Base-by-base conservation (phyloP, 2,797 vertebrate species). In the Graptemys geographica region DNA sequence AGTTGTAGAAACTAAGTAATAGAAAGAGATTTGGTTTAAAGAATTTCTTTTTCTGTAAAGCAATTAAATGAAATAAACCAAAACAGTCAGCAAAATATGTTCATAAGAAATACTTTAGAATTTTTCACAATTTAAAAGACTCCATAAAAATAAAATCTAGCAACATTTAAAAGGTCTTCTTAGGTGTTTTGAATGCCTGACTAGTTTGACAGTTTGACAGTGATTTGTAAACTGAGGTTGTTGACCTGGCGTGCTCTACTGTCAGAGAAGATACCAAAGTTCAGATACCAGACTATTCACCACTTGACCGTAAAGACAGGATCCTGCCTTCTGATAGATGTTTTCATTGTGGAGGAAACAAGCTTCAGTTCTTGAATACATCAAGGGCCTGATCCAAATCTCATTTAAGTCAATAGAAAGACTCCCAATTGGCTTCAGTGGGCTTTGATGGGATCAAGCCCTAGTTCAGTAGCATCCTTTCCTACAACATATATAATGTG, bases 251-350 rank as follows among this genome's bases (percentile, higher is more conserved):
- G 93, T 92, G 83, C 79, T 79, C 86, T 85, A 89, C 93, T 79
- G 93, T 82, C 11, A 13, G 95, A 94, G 95, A 90, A 90, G 92
- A 93, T 95, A 92, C 62, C 95, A 94, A 94, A 97, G 96, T 97
- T 96, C 96, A 96, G 86, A 18, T 90, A 92, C 91, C 87, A 88
- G 87, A 55, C 41, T 9, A 90, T 93, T 31, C 93, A 84, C 89
- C 51, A 5, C 90, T 92, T 87, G 81, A 95, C 81, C 81, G 57
- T 76, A 41, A 79, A 90, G 96, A 93, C 94, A 94, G 95, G 94
- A 96, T 96, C 94, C 81, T 47, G 84, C 90, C 88, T 52, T 31
- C 86, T 88, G 93, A 89, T 76, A 89, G 94, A 96, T 9, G 82
- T 74, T 93, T 92, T 84, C 86, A 47, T 15, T 47, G 86, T 12